Base-by-base conservation (phyloP, 2,888 invertebrate genomes). In the Penaeus monodon region DNA sequence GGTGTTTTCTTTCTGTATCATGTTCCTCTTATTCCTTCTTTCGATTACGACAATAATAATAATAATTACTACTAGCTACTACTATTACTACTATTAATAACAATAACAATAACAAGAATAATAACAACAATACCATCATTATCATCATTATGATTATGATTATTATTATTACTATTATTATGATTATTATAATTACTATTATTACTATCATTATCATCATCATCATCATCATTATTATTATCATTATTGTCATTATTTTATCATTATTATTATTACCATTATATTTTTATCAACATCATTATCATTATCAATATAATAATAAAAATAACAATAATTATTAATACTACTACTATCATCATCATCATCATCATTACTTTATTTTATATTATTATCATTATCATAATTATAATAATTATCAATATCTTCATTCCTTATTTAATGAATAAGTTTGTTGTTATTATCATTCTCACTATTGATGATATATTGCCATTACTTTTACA, bases 211-310 rank as follows among this genome's bases (percentile, higher is more conserved):
- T 74, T 74, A 74, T 27, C 14, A 74, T 12, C 14, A 74, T 74
- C 14, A 74, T 27, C 22, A 7, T 74, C 7, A 74, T 74, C 10
- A 74, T 74, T 12, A 74, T 74, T 17, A 27, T 74, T 74, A 74
- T 74, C 33, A 74, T 74, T 74, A 74, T 74, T 74, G 24, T 27
- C 10, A 74, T 74, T 74, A 74, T 74, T 27, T 29, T 74, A 74
- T 74, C 4, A 74, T 74, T 74, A 74, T 74, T 8, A 74, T 74
- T 7, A 74, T 74, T 74, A n/a, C 6, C 6, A 73, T 73, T 73
- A 73, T n/a, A n/a, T n/a, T n/a, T n/a, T n/a, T n/a, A n/a, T n/a
- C n/a, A n/a, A n/a, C n/a, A n/a, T n/a, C n/a, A n/a, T n/a, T n/a
- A n/a, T n/a, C 33, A 38, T 38, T 38, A 38, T 38, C 1, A 38